Conservation (phyloP, 1,140 invertebrate species). For the Colletes latitarsis region DNA sequence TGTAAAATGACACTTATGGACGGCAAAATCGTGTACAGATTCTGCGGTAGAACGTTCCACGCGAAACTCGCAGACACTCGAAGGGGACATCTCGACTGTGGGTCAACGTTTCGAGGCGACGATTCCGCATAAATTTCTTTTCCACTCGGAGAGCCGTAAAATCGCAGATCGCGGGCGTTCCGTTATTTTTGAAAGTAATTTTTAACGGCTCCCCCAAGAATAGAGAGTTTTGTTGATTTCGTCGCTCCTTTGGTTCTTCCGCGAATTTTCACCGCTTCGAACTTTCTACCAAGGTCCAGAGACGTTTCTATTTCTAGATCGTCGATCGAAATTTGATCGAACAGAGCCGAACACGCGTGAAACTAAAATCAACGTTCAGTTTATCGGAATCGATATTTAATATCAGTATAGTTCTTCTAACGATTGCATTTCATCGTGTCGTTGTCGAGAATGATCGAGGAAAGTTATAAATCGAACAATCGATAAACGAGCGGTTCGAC, state of each 20-base stretch:
- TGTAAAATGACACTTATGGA: too few species aligned
- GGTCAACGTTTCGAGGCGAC: neutral
- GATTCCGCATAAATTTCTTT: constrained; percentile 32
- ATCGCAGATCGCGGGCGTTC: neutral
- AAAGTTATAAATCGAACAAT: neutral
- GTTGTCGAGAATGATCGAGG: neutral
- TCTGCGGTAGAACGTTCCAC: too few species aligned
- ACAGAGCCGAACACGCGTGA: too few species aligned
- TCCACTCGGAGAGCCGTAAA: constrained; percentile 17
- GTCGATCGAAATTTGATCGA: neutral
- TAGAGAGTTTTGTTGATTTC: neutral
- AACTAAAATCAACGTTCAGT: too few species aligned
- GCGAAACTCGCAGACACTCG: too few species aligned
- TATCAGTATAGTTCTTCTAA: too few species aligned
- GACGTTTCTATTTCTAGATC: neutral
- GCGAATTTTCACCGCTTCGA: neutral
- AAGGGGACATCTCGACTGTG: too few species aligned
- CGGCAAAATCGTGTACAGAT: too few species aligned
- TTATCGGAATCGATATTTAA: too few species aligned
- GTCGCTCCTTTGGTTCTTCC: neutral
- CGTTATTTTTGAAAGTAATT: constrained; percentile 45
- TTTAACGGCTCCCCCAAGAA: neutral
- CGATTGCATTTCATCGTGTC: neutral
- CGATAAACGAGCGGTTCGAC: neutral
- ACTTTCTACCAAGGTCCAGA: neutral